Evolutionary conservation across 2,797 vertebrate genomes (phyloP).

Genomic region (Pangasius krempfi): DNA sequence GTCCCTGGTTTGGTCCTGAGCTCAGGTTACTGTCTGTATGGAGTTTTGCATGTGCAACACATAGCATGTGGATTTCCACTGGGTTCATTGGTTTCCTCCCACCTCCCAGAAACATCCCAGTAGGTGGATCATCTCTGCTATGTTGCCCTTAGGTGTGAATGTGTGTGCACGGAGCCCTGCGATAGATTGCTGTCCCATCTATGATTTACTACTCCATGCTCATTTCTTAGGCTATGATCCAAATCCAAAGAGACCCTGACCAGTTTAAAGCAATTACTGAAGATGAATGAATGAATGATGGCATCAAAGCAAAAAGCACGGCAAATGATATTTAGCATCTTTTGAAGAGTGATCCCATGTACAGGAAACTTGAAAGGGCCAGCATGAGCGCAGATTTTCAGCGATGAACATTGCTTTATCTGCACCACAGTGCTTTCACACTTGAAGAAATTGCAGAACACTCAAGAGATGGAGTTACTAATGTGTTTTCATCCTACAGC

Average conservation of each 20-base stretch:
- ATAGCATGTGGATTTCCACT: neutral
- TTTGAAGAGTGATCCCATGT: neutral
- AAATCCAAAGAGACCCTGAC: neutral
- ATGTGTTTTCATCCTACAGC: neutral
- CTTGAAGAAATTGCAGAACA: neutral
- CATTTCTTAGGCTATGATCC: neutral
- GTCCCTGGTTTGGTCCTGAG: neutral
- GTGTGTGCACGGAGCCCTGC: neutral
- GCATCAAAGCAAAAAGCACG: neutral
- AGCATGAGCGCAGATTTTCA: neutral
- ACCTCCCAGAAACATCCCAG: neutral
- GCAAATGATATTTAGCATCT: neutral
- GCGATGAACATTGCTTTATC: neutral
- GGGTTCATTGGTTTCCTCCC: neutral
- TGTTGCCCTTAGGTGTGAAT: neutral
- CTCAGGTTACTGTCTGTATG: neutral
- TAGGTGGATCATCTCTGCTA: neutral
- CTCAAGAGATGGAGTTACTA: neutral
- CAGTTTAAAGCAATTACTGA: neutral
- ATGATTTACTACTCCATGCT: neutral
- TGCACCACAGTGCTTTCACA: neutral
- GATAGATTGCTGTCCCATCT: neutral
- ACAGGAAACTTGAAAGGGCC: neutral
- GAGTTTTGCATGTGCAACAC: neutral
- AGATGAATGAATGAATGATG: neutral